These are phyloP conservation scores for Penaeus japonicus DNA, from an alignment of 1,140 invertebrate genomes.

Conservation along the genomic window DNA sequence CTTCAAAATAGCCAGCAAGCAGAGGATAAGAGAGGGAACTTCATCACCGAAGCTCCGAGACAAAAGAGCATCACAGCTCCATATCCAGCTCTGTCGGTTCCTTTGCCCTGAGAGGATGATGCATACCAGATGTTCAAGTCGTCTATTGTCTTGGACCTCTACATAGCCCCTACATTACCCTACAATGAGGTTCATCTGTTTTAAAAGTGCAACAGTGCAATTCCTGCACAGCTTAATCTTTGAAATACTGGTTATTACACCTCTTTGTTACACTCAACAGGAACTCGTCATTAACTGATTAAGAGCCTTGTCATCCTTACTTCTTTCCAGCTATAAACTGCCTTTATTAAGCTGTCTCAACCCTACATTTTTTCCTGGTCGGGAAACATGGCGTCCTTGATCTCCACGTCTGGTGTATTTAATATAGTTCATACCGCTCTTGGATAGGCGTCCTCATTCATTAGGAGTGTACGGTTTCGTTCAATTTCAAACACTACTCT, in stretches of 20 bases:
- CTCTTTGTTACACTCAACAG: slow-evolving; percentile 13
- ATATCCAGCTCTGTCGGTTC: not conserved
- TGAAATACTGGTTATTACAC: slow-evolving; percentile 13
- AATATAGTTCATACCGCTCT: too few relatives aligned
- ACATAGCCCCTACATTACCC: slow-evolving; percentile 15
- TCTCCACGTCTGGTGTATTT: too few relatives aligned
- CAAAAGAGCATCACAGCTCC: slow-evolving; percentile 35
- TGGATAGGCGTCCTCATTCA: too few relatives aligned
- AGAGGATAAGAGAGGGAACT: slow-evolving; percentile 36
- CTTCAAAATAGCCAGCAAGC: slow-evolving; percentile 25
- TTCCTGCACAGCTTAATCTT: not conserved
- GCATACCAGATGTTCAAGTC: slow-evolving; percentile 34
- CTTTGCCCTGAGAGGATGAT: not conserved
- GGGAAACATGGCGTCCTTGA: too few relatives aligned
- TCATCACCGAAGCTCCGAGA: slow-evolving; percentile 41
- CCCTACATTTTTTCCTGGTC: too few relatives aligned
- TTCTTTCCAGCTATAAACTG: not conserved
- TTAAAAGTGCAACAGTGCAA: not conserved
- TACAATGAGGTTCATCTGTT: not conserved
- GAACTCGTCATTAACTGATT: slow-evolving; percentile 3
- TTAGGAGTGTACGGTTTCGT: too few relatives aligned
- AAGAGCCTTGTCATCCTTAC: not conserved
- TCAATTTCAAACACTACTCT: too few relatives aligned
- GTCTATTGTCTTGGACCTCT: not conserved
- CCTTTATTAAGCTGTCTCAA: too few relatives aligned